phyloP scores from a whole-genome alignment of 2,888 invertebrate genomes.

The Mycalesis mineus region DNA sequence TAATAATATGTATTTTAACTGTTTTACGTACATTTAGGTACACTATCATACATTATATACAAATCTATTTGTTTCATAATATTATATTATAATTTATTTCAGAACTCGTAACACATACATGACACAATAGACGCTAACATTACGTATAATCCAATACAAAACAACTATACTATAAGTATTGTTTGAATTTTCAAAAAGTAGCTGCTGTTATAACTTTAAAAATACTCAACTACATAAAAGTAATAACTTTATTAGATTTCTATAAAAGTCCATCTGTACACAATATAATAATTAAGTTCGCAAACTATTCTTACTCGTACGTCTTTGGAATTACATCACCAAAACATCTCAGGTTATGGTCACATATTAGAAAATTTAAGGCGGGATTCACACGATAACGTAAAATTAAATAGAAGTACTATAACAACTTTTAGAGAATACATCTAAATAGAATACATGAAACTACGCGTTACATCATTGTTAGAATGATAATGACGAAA shows the following conservation, averaged over 20 bases:
- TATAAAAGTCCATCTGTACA: constrained; percentile 39
- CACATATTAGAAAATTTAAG: constrained; percentile 64
- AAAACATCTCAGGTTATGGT: constrained; percentile 75
- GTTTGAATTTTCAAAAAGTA: constrained; percentile 31
- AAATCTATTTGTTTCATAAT: constrained; percentile 40
- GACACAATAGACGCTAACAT: constrained; percentile 32
- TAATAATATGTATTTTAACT: constrained; percentile 50
- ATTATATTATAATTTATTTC: constrained; percentile 35
- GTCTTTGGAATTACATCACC: constrained; percentile 78
- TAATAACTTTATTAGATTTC: constrained; percentile 23
- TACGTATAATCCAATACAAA: constrained; percentile 27
- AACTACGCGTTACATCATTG: neutral
- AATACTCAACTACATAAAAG: constrained; percentile 23
- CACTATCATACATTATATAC: constrained; percentile 70
- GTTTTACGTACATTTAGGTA: constrained; percentile 60
- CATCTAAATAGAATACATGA: constrained; percentile 4
- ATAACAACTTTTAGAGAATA: constrained; percentile 17
- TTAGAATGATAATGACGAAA: constrained; percentile 10
- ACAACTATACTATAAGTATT: constrained; percentile 24
- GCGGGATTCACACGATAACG: constrained; percentile 63
- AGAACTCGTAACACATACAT: constrained; percentile 35
- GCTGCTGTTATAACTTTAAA: constrained; percentile 26
- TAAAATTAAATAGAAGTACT: constrained; percentile 36
- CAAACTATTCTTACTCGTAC: constrained; percentile 73
- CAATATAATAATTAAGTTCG: constrained; percentile 61